Evolutionary conservation across 2,888 invertebrate species (phyloP).

Genomic region (Andrena dorsata): DNA sequence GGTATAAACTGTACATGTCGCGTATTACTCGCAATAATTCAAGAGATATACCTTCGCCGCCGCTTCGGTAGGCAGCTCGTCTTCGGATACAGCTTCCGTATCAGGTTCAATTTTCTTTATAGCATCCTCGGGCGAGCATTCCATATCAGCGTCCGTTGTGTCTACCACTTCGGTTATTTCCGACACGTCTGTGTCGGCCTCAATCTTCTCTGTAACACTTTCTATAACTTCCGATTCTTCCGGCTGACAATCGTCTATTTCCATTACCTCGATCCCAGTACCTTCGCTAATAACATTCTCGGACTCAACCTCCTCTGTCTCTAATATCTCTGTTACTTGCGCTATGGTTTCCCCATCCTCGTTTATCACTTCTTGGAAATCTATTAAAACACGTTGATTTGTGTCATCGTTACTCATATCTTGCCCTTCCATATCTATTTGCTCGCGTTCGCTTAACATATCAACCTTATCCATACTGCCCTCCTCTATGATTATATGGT

Average conservation of each 20-base stretch:
- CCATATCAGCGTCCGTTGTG: constrained; percentile 68
- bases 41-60: constrained; percentile 79
- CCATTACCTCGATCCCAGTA: constrained; percentile 63
- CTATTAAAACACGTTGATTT: constrained; percentile 56
- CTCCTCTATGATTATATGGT: constrained; percentile 68
- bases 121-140: constrained; percentile 64
- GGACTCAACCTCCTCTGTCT: constrained; percentile 71
- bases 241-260: constrained; percentile 66
- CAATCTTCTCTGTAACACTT: constrained; percentile 69
- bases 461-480: constrained; percentile 71
- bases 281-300: constrained; percentile 58
- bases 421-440: constrained; percentile 67
- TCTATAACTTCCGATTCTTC: constrained; percentile 61
- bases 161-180: constrained; percentile 82
- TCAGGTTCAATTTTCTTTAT: constrained; percentile 88
- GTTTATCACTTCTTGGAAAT: constrained; percentile 75
- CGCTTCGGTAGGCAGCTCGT: constrained; percentile 87
- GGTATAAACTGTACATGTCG: neutral
- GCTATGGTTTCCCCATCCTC: constrained; percentile 69
- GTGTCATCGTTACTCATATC: constrained; percentile 61
- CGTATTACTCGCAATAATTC: neutral
- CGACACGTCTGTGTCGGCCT: constrained; percentile 73
- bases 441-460: constrained; percentile 60
- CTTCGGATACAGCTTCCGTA: constrained; percentile 94
- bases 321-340: constrained; percentile 70